phyloP scores from a whole-genome alignment of 2,113 vertebrate species.

The Acrocephalus arundinaceus region DNA sequence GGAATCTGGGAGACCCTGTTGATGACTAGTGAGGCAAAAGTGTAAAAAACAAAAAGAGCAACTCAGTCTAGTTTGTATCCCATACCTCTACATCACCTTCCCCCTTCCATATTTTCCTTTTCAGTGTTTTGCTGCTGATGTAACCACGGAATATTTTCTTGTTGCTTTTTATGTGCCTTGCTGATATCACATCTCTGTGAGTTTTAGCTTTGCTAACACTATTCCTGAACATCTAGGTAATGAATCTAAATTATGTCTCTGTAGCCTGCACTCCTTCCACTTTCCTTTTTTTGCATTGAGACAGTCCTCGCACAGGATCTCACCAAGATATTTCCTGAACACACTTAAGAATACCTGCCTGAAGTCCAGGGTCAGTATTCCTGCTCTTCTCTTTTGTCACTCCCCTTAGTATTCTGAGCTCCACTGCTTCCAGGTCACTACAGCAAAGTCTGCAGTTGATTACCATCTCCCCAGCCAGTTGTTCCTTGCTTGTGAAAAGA shows the following conservation, averaged over 20 bases:
- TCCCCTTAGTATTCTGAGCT: not conserved
- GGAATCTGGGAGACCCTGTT: not conserved
- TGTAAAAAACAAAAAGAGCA: not conserved
- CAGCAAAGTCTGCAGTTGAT: not conserved
- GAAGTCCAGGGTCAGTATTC: not conserved
- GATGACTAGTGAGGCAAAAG: not conserved
- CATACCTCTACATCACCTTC: not conserved
- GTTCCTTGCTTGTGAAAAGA: not conserved
- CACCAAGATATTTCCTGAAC: not conserved
- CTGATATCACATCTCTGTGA: not conserved
- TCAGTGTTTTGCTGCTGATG: not conserved
- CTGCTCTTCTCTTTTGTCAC: not conserved
- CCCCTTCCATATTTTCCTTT: not conserved
- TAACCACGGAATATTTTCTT: not conserved
- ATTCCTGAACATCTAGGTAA: not conserved
- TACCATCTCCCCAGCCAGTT: not conserved
- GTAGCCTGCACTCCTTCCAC: not conserved
- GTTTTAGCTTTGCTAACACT: not conserved
- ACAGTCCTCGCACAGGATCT: not conserved
- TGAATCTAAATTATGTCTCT: not conserved
- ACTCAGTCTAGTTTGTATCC: not conserved
- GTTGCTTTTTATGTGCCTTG: not conserved
- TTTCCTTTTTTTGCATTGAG: not conserved
- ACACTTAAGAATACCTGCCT: not conserved
- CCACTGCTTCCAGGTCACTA: not conserved